A percentile compares a stretch with the other conserved stretches of the same genome.
These are phyloP conservation scores for Ferrisia virgata DNA, from an alignment of 2,888 invertebrate species.

Conservation along the genomic window DNA sequence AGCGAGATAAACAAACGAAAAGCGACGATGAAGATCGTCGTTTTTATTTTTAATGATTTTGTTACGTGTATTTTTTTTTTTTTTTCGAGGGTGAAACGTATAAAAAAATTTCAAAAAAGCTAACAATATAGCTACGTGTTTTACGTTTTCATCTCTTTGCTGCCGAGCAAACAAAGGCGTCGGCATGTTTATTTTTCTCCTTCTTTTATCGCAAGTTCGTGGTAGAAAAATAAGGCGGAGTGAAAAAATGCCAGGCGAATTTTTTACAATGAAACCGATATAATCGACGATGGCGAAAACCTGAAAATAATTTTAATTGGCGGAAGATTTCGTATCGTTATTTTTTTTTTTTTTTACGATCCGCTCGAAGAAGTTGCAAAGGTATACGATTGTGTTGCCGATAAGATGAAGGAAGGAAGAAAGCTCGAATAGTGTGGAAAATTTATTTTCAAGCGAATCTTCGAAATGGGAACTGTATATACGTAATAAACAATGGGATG, in stretches of 20 bases:
- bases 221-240: neutral
- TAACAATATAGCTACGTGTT: neutral
- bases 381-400: neutral
- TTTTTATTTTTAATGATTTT: neutral
- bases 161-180: neutral
- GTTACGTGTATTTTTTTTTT: neutral
- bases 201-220: neutral
- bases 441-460: neutral
- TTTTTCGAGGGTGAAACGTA: neutral
- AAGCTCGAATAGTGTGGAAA: neutral
- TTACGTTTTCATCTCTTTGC: neutral
- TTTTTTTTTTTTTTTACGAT: neutral
- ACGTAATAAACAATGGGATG: neutral
- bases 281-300: neutral
- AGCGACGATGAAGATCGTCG: neutral
- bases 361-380: neutral
- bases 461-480: neutral
- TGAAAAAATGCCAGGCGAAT: neutral
- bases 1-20: neutral
- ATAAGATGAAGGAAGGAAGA: neutral
- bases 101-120: neutral
- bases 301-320: neutral
- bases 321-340: neutral
- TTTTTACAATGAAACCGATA: neutral
- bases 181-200: neutral